Base-by-base conservation (phyloP, 2,797 vertebrate genomes). In the Coccyzus lansbergi region DNA sequence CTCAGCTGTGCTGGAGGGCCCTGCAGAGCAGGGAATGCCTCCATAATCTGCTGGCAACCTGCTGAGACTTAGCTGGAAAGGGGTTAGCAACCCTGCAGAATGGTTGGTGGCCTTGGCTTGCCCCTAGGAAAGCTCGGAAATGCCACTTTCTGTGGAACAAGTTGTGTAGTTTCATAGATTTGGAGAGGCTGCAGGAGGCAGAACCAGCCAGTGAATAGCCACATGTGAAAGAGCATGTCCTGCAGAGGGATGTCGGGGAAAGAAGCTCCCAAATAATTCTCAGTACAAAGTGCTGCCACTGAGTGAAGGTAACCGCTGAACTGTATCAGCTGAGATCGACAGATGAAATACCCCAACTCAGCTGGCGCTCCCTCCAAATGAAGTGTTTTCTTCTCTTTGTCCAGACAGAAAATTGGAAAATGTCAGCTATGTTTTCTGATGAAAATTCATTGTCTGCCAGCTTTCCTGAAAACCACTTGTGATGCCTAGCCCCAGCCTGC, bases 401-500 rank as follows among this genome's bases (percentile, higher is more conserved):
- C 90, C 86, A 92, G 92, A 74, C 63, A 65, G 65, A 83, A 92
- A 63, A 91, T 67, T 91, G 88, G 87, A 90, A 91, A 88, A 48
- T 36, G 82, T 81, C 94, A 85, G 51, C 86, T 89, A 60, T 86
- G 69, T 72, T 88, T 91, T 76, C 72, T 65, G 59, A 92, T 92
- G 86, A 85, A 86, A 94, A 94, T 94, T 83, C 91, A 72, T 86
- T 79, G 87, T 88, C 85, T 87, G 68, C 42, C 88, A 91, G 62
- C 82, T 92, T 71, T 75, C 65, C 51, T 81, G 82, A 88, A 91
- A 93, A 83, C 69, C 58, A 1, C 14, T 55, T 79, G 79, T 58
- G 55, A 31, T 75, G 69, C 83, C 31, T 36, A 53, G 63, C 56
- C 36, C 55, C 72, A 48, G 63, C 33, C 79, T 76, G 31, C 76